These are phyloP conservation scores for Scomberomorus guttatus DNA, from an alignment of 2,797 vertebrate genomes.

Conservation along the genomic window DNA sequence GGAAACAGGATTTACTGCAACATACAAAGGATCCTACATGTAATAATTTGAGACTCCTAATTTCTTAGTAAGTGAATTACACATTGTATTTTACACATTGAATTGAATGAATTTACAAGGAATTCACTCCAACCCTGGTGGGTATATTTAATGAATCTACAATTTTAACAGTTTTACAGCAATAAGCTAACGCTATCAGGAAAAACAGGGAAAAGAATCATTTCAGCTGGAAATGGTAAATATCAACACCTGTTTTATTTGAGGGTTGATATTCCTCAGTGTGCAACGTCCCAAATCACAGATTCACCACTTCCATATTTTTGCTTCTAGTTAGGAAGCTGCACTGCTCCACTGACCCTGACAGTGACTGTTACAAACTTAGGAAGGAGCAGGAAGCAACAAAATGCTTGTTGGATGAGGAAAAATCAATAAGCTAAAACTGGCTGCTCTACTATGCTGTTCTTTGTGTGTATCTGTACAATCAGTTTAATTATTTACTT, in stretches of 20 bases:
- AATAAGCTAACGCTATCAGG: constrained; percentile 10
- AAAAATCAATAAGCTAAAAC: neutral
- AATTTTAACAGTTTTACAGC: neutral
- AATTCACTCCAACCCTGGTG: neutral
- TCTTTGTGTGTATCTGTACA: constrained; percentile 1
- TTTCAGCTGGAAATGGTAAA: constrained; percentile 3
- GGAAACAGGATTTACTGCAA: constrained; percentile 22
- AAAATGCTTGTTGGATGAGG: neutral
- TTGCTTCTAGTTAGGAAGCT: neutral
- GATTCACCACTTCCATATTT: constrained; percentile 1
- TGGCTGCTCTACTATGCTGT: neutral
- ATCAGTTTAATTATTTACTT: constrained; percentile 12
- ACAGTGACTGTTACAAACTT: constrained; percentile 51
- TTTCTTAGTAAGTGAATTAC: neutral
- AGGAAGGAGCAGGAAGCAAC: neutral
- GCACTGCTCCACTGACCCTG: constrained; percentile 11
- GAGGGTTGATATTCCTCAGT: neutral
- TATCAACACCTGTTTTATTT: neutral
- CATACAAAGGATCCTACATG: neutral
- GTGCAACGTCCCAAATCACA: neutral
- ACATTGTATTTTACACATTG: constrained; percentile 18
- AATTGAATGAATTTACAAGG: neutral
- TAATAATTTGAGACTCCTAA: constrained; percentile 8
- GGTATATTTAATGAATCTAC: neutral
- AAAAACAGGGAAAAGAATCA: neutral